These are phyloP conservation scores for Eutolmus rufibarbis DNA, from an alignment of 2,888 invertebrate species.

Conservation along the genomic window DNA sequence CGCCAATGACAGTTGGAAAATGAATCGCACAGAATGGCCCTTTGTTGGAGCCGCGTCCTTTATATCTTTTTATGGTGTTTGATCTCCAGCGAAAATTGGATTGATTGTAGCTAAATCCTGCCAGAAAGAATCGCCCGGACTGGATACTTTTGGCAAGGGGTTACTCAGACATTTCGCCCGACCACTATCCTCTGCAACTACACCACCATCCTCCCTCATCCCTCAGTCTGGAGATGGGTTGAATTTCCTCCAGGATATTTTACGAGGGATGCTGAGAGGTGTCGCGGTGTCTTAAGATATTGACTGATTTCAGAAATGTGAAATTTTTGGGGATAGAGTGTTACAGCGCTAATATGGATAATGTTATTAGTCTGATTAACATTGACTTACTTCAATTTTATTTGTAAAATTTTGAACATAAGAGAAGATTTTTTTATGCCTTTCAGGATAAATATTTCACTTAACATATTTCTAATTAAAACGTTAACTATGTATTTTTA, in stretches of 20 bases:
- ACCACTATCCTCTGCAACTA: not conserved
- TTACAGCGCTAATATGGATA: not conserved
- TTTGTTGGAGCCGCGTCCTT: constrained; percentile 39
- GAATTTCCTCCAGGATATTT: not conserved
- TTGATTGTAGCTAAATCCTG: constrained; percentile 35
- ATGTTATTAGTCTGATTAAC: not conserved
- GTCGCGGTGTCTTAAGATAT: not conserved
- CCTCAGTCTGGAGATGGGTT: not conserved
- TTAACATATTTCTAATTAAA: too few relatives aligned
- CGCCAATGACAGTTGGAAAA: constrained; percentile 41
- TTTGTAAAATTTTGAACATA: too few relatives aligned
- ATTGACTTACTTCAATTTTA: not conserved
- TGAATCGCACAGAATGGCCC: constrained; percentile 41
- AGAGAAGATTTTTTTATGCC: too few relatives aligned
- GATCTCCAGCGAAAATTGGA: constrained; percentile 39
- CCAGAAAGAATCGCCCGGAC: not conserved
- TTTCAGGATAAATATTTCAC: too few relatives aligned
- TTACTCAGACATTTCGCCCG: not conserved
- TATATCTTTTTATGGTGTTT: constrained; percentile 40
- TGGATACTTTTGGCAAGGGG: not conserved
- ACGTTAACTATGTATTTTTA: too few relatives aligned
- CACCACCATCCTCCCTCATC: not conserved
- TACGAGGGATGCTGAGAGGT: not conserved
- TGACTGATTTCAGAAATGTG: not conserved
- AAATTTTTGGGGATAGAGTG: not conserved